phyloP scores from a whole-genome alignment of 2,113 vertebrate species.

The Sylvilagus bachmani region DNA sequence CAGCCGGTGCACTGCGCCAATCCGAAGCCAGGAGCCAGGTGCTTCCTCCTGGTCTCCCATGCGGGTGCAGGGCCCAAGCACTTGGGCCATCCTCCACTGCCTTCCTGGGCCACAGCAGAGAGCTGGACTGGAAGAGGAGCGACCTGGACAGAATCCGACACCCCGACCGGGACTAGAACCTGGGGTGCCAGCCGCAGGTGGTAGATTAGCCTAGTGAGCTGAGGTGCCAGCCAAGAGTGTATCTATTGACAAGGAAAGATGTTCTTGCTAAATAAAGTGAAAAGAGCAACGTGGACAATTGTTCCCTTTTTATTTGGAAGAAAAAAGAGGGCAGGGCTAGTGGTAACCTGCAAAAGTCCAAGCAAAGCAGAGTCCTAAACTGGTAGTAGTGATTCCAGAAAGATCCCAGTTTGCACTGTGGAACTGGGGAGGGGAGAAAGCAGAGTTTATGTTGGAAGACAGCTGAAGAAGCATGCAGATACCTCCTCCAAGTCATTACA shows the following conservation, averaged over 20 bases:
- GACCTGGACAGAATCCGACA: no score
- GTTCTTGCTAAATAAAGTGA: not conserved
- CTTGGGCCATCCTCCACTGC: no score
- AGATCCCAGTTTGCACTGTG: not conserved
- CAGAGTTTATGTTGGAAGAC: not conserved
- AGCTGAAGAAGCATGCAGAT: not conserved
- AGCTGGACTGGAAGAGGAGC: no score
- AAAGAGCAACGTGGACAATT: not conserved
- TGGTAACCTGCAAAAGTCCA: slow-evolving; percentile 4
- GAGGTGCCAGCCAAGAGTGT: not conserved
- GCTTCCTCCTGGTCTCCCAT: no score
- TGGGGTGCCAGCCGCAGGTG: no score
- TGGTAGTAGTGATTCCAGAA: not conserved
- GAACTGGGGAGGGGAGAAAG: not conserved
- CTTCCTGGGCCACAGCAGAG: no score
- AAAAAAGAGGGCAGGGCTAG: not conserved
- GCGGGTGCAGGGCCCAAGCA: no score
- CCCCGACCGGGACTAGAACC: no score
- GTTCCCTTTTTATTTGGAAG: not conserved
- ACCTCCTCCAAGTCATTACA: not conserved
- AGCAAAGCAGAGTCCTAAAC: not conserved
- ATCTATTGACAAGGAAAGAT: not conserved
- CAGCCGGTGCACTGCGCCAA: no score
- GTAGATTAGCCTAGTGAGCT: no score
- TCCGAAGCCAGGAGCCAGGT: no score